Conservation (phyloP, 2,113 vertebrate species). For the Carlito syrichta region DNA sequence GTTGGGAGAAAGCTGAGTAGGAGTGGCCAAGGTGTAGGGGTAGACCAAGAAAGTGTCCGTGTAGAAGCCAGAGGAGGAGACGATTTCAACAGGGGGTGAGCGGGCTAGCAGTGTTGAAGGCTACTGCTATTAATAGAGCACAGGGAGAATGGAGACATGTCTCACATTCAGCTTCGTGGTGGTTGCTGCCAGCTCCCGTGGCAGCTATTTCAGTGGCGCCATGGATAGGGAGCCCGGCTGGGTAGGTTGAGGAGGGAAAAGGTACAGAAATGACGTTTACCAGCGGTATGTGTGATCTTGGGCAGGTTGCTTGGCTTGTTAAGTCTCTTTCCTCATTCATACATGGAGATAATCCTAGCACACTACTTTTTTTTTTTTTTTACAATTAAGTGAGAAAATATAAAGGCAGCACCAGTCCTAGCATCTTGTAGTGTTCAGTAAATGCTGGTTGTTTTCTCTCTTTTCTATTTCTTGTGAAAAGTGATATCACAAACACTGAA, state of each 20-base stretch:
- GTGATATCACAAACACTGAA: neutral
- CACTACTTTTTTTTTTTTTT: neutral
- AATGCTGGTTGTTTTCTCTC: neutral
- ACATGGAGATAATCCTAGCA: neutral
- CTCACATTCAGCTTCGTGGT: fast-evolving
- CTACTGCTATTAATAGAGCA: neutral
- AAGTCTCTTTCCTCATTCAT: neutral
- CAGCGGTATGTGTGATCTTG: neutral
- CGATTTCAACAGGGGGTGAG: neutral
- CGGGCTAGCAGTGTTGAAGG: neutral
- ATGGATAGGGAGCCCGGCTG: too few species aligned
- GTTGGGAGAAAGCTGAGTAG: neutral
- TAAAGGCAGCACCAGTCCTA: neutral
- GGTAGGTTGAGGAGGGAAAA: neutral
- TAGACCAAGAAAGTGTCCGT: neutral
- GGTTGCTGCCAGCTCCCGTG: fast-evolving
- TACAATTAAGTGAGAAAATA: neutral
- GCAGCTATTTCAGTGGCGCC: too few species aligned
- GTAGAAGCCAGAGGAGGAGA: neutral
- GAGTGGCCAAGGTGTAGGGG: neutral
- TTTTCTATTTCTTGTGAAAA: neutral
- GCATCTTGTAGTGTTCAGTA: neutral
- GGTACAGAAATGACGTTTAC: neutral
- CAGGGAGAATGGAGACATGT: neutral
- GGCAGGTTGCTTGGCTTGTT: neutral